Evolutionary conservation across 2,113 vertebrate species (phyloP).

Genomic region (mouse (Mus musculus)): GRCm39 chr8:13183001-13183500

Average conservation of each 20-base stretch:
- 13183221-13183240: slow-evolving; percentile 92
- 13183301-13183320: not conserved
- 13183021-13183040: not conserved
- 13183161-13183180: slow-evolving; percentile 90
- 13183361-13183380: fast-evolving
- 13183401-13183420: not conserved
- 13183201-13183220: slow-evolving; percentile 89
- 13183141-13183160: slow-evolving; percentile 90
- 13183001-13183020: not conserved
- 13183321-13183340: not conserved
- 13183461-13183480: not conserved
- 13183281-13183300: not conserved
- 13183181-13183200: slow-evolving; percentile 89
- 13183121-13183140: slow-evolving; percentile 90
- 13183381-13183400: not conserved
- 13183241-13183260: slow-evolving; percentile 56
- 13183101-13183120: not conserved
- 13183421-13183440: not conserved
- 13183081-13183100: not conserved
- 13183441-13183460: too few relatives aligned
- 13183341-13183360: not conserved
- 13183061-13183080: fast-evolving
- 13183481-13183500: not conserved
- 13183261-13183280: not conserved
- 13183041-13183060: not conserved